Percentiles rank a stretch among this genome's conserved stretches.
Evolutionary conservation across 2,797 vertebrate genomes (phyloP).

Genomic region (Chloroceryle amazona): DNA sequence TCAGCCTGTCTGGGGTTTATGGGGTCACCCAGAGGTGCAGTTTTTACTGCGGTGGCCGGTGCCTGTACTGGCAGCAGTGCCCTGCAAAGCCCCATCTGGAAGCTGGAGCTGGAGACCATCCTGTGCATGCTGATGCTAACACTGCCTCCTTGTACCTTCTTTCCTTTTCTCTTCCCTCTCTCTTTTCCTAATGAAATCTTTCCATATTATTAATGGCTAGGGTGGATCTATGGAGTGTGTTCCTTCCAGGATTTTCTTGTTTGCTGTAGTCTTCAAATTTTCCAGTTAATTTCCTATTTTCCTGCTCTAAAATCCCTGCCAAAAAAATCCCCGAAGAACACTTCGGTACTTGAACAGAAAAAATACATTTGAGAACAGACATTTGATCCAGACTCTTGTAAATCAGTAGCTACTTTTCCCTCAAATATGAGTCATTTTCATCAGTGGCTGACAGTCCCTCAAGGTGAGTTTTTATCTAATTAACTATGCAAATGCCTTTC

Average conservation of each 20-base stretch:
- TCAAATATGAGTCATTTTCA: not conserved
- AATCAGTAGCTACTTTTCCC: not conserved
- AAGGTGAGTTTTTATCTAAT: conserved; percentile 6
- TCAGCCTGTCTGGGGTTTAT: accelerated
- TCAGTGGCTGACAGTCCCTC: not conserved
- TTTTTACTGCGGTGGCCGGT: accelerated
- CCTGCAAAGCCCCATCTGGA: accelerated
- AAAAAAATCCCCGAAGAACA: conserved; percentile 5
- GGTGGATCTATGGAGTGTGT: not conserved
- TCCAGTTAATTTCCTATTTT: conserved; percentile 56
- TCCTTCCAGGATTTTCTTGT: conserved; percentile 39
- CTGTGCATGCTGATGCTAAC: accelerated
- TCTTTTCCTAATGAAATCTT: conserved; percentile 57
- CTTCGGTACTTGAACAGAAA: conserved; percentile 1
- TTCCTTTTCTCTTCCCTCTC: not conserved
- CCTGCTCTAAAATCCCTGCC: conserved; percentile 43
- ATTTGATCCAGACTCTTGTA: not conserved
- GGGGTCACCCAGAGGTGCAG: accelerated
- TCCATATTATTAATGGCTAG: not conserved
- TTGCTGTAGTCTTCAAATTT: conserved; percentile 55
- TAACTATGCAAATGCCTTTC: not conserved
- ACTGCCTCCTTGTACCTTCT: not conserved
- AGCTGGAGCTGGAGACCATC: accelerated
- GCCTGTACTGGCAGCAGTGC: accelerated
- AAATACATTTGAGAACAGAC: not conserved